Conservation (phyloP, 30 jellyfish, hydroid and myxozoan species). For the Haliclystus octoradiatus region DNA sequence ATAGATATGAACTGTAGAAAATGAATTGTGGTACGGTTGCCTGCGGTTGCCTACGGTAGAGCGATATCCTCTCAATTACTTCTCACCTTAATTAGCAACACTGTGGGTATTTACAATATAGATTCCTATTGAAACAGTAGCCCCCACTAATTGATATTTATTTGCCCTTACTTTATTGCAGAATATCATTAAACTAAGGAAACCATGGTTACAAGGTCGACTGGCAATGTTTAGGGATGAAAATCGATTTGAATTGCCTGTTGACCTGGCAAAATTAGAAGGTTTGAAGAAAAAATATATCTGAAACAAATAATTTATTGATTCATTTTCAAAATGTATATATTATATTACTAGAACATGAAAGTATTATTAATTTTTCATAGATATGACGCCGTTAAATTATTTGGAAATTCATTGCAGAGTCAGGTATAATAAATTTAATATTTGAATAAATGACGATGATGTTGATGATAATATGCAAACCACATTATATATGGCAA, state of each 20-base stretch:
- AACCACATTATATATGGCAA: no score
- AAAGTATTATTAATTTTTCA: background rate
- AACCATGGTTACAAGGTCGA: conserved; percentile 74
- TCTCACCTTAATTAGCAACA: no score
- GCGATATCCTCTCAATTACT: no score
- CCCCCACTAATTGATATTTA: no score
- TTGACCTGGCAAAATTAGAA: conserved; percentile 21
- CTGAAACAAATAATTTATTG: background rate
- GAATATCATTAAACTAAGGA: conserved; percentile 13
- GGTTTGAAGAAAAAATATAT: background rate
- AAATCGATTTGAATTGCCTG: conserved; percentile 61
- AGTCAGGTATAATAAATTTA: background rate
- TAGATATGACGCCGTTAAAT: background rate
- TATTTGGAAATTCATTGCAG: background rate
- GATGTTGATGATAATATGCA: no score
- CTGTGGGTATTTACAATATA: no score
- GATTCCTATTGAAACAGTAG: no score
- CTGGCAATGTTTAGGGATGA: conserved; percentile 54
- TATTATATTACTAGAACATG: background rate
- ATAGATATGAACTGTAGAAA: no score
- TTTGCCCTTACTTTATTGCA: background rate
- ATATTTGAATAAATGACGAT: no score
- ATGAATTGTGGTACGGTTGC: no score
- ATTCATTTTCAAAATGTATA: background rate
- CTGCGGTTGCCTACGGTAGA: no score